phyloP scores from a whole-genome alignment of 1,140 invertebrate genomes.

The Ditylenchus dipsaci region DNA sequence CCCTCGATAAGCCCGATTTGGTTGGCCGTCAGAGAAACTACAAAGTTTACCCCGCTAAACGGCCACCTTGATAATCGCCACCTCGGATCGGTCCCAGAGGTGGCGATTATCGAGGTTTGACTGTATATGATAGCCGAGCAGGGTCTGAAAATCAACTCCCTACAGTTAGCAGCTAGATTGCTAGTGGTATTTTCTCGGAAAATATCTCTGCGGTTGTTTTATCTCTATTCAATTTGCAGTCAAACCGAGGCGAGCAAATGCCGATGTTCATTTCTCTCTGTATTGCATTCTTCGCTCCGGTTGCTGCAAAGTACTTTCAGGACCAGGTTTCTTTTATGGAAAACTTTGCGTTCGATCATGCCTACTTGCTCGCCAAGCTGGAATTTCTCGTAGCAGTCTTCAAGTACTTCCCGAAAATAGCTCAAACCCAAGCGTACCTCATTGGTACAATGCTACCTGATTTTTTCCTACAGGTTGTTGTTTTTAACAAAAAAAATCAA shows the following conservation, averaged over 20 bases:
- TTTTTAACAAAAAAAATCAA: too few species aligned
- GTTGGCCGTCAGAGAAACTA: too few species aligned
- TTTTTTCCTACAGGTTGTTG: neutral
- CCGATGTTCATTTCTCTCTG: neutral
- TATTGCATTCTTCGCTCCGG: neutral
- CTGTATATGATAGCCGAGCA: neutral
- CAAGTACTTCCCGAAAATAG: neutral
- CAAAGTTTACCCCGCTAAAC: too few species aligned
- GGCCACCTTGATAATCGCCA: too few species aligned
- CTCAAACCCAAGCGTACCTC: neutral
- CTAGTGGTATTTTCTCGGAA: neutral
- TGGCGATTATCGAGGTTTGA: too few species aligned
- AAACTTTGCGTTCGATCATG: neutral
- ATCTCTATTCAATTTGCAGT: neutral
- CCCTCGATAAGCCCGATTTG: too few species aligned
- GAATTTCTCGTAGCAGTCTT: neutral
- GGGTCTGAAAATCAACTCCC: neutral
- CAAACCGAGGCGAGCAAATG: neutral
- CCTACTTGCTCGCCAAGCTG: neutral
- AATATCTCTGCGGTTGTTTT: neutral
- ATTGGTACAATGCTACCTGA: neutral
- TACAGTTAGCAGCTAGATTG: neutral
- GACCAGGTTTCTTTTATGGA: neutral
- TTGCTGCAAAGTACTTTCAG: neutral
- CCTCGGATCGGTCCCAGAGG: too few species aligned